Percentiles rank a stretch among this genome's conserved stretches.
Evolutionary conservation across 2,797 vertebrate genomes (phyloP).

Genomic region (Cephalopachus bancanus): DNA sequence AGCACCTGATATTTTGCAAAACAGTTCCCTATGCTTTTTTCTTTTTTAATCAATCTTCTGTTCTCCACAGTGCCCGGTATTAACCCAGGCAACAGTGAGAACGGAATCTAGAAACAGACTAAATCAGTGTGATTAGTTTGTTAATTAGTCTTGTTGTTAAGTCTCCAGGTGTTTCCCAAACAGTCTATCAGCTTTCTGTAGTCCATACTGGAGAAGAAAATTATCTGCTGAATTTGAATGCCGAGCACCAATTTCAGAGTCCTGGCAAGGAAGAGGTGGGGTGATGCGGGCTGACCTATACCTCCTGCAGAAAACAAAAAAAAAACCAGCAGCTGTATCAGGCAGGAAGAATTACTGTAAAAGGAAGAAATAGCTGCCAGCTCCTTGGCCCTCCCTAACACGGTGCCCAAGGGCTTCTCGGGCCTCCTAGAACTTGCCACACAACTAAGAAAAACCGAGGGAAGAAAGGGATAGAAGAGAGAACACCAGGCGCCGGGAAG

Average conservation of each 20-base stretch:
- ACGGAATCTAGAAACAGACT: slow-evolving; percentile 2
- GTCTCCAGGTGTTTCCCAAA: slow-evolving; percentile 60
- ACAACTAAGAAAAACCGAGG: background rate
- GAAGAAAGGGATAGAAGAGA: slow-evolving; percentile 49
- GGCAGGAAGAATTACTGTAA: slow-evolving; percentile 33
- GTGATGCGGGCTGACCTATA: background rate
- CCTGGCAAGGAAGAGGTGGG: background rate
- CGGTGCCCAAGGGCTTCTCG: background rate
- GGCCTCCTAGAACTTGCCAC: background rate
- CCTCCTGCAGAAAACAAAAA: background rate
- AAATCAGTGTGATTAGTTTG: slow-evolving; percentile 37
- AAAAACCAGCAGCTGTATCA: background rate
- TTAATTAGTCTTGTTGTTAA: background rate
- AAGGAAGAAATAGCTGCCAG: background rate
- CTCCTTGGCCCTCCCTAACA: background rate
- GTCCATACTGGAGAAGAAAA: slow-evolving; percentile 31
- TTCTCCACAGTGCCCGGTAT: background rate
- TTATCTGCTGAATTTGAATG: background rate
- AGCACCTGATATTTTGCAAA: slow-evolving; percentile 67
- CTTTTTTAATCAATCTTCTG: background rate
- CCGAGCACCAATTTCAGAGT: background rate
- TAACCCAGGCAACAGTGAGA: background rate
- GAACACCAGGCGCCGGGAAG: slow-evolving; percentile 46
- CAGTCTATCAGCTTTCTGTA: background rate
- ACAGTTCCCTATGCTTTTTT: slow-evolving; percentile 28